Evolutionary conservation across 2,113 vertebrate species (phyloP).

Genomic region (Prunella fulvescens): DNA sequence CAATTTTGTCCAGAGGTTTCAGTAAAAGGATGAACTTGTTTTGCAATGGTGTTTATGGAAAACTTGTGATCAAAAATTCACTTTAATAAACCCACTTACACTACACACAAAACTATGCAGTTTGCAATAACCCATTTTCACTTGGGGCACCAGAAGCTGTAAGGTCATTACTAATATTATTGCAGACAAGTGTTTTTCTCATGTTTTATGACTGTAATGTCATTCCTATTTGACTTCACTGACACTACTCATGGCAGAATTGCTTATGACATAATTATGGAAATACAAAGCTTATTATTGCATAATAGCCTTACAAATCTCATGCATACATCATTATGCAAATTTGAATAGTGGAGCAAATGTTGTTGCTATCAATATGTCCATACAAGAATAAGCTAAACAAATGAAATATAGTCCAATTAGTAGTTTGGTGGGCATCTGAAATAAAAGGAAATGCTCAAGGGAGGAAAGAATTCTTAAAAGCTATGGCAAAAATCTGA

Average conservation of each 20-base stretch:
- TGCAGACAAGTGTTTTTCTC: constrained; percentile 18
- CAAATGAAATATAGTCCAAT: constrained; percentile 38
- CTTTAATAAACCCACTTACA: background rate
- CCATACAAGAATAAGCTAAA: constrained; percentile 15
- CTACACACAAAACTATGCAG: background rate
- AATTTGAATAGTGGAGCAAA: constrained; percentile 16
- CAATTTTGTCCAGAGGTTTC: background rate
- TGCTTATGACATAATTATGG: constrained; percentile 65
- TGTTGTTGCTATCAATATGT: constrained; percentile 14
- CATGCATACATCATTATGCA: constrained; percentile 31
- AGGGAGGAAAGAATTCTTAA: background rate
- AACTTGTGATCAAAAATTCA: background rate
- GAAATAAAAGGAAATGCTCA: background rate
- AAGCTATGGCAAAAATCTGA: background rate
- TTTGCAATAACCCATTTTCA: background rate
- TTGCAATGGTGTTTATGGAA: background rate
- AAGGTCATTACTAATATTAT: background rate
- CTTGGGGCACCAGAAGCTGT: background rate
- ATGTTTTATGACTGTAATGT: constrained; percentile 2
- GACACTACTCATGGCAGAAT: constrained; percentile 33
- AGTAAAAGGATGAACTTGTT: background rate
- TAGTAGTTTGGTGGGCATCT: background rate
- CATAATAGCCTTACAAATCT: constrained; percentile 45
- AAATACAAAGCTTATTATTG: constrained; percentile 42
- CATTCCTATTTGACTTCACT: constrained; percentile 47